Conservation (phyloP, 2,797 vertebrate genomes). For the Sebastes nivosus region DNA sequence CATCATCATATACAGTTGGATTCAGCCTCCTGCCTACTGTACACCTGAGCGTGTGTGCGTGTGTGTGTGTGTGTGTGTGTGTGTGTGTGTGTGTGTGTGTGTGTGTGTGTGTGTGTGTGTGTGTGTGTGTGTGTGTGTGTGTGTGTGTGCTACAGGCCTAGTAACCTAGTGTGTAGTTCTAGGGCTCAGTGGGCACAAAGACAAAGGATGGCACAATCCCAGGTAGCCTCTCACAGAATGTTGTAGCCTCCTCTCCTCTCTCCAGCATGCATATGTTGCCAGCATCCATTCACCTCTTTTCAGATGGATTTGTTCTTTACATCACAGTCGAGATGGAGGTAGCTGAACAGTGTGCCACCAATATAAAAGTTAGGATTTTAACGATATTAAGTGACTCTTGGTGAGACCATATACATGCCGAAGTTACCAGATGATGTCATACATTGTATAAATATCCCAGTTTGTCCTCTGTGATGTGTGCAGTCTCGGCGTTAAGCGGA, state of each 20-base stretch:
- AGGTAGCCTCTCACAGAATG: slow-evolving; percentile 15
- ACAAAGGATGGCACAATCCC: slow-evolving; percentile 50
- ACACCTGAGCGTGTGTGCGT: background rate
- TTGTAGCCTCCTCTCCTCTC: background rate
- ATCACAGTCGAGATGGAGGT: background rate
- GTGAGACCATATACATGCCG: background rate
- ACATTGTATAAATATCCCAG: accelerated
- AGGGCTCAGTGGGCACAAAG: slow-evolving; percentile 24
- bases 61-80: background rate
- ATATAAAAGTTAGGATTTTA: slow-evolving; percentile 8
- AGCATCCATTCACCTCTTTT: background rate
- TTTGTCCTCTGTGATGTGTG: accelerated
- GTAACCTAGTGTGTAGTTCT: slow-evolving; percentile 31
- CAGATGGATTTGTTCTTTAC: background rate
- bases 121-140: background rate
- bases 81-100: background rate
- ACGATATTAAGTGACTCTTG: background rate
- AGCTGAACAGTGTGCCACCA: background rate
- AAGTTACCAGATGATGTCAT: background rate
- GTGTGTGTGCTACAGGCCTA: slow-evolving; percentile 46
- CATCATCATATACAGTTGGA: background rate
- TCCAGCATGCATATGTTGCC: background rate
- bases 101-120: background rate
- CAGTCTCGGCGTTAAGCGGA: accelerated
- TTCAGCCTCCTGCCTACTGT: background rate